Evolutionary conservation across 2,888 invertebrate species (phyloP), one percentile per base, ranked within the genome.

Genomic region (Brachyopa scutellaris): DNA sequence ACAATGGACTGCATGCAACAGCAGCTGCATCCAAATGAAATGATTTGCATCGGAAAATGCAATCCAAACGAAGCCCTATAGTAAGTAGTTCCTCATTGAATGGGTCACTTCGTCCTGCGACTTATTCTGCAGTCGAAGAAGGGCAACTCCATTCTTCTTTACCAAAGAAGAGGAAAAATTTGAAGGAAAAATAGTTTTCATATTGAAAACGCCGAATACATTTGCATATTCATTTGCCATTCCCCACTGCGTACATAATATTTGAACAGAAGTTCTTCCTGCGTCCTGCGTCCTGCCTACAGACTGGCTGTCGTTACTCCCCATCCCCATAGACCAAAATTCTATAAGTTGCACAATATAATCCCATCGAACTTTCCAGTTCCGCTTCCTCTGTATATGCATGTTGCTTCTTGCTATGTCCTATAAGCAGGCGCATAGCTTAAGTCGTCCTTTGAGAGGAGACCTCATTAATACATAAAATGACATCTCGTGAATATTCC

Each of bases 401-500:
- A 19, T 33, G 33, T 8, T 29, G 7, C 11, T 11, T 9, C 31
- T 8, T n/a, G n/a, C 31, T 17, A 23, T 13, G 13, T 1, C 40
- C 7, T 33, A 8, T 8, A 13, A 13, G 26, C 13, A 15, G 29
- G 26, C 33, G 49, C 47, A 62, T 31, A 26, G 55, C 59, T 61
- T 53, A 57, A 73, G 79, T 73, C 74, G 62, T 62, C 74, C 74
- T 57, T 69, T 74, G 69, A 69, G 51, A 61, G 42, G 69, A 57
- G 61, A 40, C 70, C 67, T 77, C 70, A 82, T 82, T 76, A 76
- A 82, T 82, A 76, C 64, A 47, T 82, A 82, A 82, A 76, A 59
- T 47, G 70, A 76, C 59, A 66, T 77, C 76, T 82, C 80, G 62
- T 80, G 80, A 80, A 80, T 80, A 80, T 80, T 74, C 70, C 53